These are phyloP conservation scores for Corythoichthys haematopterus DNA, from an alignment of 2,113 vertebrate genomes.

Conservation along the genomic window DNA sequence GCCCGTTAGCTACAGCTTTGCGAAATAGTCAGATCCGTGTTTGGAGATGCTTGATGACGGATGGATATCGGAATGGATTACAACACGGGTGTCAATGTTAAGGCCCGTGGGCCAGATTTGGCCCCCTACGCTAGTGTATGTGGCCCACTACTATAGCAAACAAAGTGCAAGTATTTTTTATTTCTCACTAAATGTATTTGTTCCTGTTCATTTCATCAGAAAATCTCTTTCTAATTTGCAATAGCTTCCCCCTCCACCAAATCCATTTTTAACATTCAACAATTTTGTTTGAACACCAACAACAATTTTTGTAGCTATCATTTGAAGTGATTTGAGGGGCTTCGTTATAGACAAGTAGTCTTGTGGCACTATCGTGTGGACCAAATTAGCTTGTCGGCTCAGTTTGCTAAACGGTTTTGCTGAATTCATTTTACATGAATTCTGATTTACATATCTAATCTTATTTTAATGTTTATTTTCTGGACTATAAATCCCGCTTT, in stretches of 20 bases:
- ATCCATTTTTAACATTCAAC: too few species aligned
- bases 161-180: too few species aligned
- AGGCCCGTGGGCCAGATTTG: neutral
- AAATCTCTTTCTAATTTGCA: too few species aligned
- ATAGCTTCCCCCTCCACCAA: too few species aligned
- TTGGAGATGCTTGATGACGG: conserved; percentile 26
- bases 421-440: neutral
- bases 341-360: neutral
- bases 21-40: conserved; percentile 50
- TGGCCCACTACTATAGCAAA: neutral
- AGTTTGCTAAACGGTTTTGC: neutral
- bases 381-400: neutral
- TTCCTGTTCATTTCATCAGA: too few species aligned
- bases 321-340: neutral
- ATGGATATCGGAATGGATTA: neutral
- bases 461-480: too few species aligned
- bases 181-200: too few species aligned
- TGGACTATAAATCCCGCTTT: too few species aligned
- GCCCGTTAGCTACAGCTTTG: conserved; percentile 62
- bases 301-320: too few species aligned
- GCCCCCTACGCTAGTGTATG: neutral
- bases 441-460: neutral
- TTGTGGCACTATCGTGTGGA: neutral
- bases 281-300: too few species aligned
- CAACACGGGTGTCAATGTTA: neutral